These are phyloP conservation scores for Apodemus agrarius DNA, from an alignment of 2,797 vertebrate species.

Conservation along the genomic window DNA sequence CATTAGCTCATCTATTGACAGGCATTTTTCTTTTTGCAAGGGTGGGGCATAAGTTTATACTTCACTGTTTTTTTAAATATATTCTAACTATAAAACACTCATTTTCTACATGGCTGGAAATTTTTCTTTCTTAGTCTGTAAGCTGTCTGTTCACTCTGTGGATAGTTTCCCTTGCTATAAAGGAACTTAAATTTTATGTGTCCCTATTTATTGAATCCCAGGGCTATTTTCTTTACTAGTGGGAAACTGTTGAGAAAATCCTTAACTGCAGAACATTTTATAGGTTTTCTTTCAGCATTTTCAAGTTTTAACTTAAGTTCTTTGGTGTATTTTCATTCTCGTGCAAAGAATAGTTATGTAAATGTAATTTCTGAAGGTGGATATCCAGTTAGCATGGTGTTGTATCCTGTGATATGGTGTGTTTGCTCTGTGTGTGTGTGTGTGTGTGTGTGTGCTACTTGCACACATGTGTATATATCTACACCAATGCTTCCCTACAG, in stretches of 20 bases:
- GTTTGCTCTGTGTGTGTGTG: background rate
- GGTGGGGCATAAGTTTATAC: background rate
- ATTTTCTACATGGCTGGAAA: background rate
- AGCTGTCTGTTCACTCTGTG: background rate
- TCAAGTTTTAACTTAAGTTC: background rate
- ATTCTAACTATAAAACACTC: background rate
- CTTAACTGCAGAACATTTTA: background rate
- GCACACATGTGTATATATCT: background rate
- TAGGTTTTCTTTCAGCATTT: background rate
- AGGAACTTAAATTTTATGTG: background rate
- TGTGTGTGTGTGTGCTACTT: background rate
- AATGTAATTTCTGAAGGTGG: background rate
- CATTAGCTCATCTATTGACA: background rate
- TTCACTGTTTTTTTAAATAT: background rate
- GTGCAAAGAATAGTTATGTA: background rate
- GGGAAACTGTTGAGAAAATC: background rate
- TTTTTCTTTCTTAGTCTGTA: background rate
- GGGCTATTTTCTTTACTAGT: background rate
- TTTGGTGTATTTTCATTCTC: background rate
- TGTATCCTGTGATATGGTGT: background rate
- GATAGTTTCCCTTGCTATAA: background rate
- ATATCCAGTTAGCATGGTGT: background rate
- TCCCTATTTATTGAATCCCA: background rate
- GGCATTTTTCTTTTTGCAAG: background rate
- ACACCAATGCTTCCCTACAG: background rate